Evolutionary conservation across 1,140 invertebrate genomes (phyloP), one percentile per base, ranked within the genome.

Genomic region (Eulimnadia texana): DNA sequence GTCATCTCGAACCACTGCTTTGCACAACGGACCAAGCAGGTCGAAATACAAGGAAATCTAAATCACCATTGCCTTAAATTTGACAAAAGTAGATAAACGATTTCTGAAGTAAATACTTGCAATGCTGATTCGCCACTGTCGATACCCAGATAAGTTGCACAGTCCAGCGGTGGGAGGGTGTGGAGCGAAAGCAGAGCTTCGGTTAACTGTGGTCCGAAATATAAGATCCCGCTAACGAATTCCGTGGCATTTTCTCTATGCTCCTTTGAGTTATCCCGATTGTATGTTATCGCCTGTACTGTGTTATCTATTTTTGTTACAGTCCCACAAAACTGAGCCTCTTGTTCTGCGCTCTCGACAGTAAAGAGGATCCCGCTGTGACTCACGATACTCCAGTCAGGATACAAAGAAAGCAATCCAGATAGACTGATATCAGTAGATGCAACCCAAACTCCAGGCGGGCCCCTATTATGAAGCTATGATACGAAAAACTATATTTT

Each of bases 41-140:
- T 79, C 77, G 67, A 77, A 79, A 66, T 73, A 78, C 25, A 78
- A 65, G 0, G 77, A 78, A 11, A 78, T 64, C 76, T 78, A 64
- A 50, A 70, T 66, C 61, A 42, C n/a, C n/a, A 10, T 20, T 61
- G 9, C 2, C 2, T 42, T 2, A 61, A 63, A 63, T 27, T 10
- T 58, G 19, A 52, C 10, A 28, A 49, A 13, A 49, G 49, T 28
- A 19, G 50, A 51, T 29, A 19, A 51, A 19, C 19, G 6, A 3
- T n/a, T n/a, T n/a, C n/a, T n/a, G n/a, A n/a, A n/a, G n/a, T n/a
- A 13, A 9, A 24, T 69, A 78, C 77, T 70, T 76, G 71, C 27
- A 76, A 66, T 10, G 76, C 72, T 54, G 70, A 65, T 53, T 70
- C 68, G 19, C 77, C 77, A 67, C 72, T 76, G 66, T 79, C 77